These are phyloP conservation scores for Chorisops tibialis DNA, from an alignment of 2,888 invertebrate species.

Conservation along the genomic window DNA sequence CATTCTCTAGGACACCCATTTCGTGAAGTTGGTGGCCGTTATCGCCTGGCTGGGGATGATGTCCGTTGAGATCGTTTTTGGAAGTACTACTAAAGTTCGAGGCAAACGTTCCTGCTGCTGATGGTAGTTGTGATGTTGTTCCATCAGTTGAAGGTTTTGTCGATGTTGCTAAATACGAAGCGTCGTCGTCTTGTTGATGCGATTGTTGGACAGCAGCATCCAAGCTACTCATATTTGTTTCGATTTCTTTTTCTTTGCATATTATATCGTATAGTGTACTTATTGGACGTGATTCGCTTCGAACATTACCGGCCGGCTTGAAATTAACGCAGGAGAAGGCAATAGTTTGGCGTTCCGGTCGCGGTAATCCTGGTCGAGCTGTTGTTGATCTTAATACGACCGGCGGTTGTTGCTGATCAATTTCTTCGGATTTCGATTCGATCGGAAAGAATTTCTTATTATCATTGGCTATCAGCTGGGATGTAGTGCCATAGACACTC, in stretches of 20 bases:
- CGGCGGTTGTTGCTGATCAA: slow-evolving; percentile 24
- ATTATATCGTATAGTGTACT: slow-evolving; percentile 52
- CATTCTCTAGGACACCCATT: slow-evolving; percentile 28
- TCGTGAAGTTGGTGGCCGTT: neutral
- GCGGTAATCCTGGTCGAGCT: neutral
- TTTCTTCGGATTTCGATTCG: slow-evolving; percentile 39
- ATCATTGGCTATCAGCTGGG: slow-evolving; percentile 44
- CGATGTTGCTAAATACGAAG: neutral
- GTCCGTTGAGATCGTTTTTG: slow-evolving; percentile 9
- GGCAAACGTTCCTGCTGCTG: neutral
- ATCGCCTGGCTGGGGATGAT: neutral
- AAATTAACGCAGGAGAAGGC: slow-evolving; percentile 33
- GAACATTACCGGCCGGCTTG: slow-evolving; percentile 42
- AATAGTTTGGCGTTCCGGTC: slow-evolving; percentile 31
- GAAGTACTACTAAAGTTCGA: neutral
- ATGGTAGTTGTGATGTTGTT: slow-evolving; percentile 14
- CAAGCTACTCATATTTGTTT: slow-evolving; percentile 34
- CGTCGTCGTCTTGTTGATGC: slow-evolving; percentile 16
- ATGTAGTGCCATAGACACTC: slow-evolving; percentile 49
- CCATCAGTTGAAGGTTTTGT: neutral
- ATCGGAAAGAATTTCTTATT: slow-evolving; percentile 44
- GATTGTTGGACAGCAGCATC: slow-evolving; percentile 33
- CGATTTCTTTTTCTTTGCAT: slow-evolving; percentile 52
- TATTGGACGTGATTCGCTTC: slow-evolving; percentile 50
- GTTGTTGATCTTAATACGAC: neutral